Evolutionary conservation across 2,113 vertebrate genomes (phyloP), one percentile per base, ranked within the genome.

Genomic region (Mungos mungo): DNA sequence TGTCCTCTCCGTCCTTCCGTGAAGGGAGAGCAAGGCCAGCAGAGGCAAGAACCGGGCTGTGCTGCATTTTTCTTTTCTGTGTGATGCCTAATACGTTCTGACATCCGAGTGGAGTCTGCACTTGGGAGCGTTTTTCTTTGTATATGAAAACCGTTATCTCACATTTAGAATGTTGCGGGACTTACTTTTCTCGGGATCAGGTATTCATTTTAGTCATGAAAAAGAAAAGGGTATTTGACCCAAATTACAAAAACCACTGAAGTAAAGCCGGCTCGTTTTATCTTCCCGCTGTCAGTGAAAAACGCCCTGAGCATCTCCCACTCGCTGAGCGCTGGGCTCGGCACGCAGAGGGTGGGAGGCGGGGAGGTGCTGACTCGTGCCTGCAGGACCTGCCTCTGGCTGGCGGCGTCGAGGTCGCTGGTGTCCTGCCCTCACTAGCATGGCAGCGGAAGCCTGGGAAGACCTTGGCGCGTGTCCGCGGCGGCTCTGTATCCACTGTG

Each of bases 381-480:
- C 0, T 6, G 16, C 52, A 2, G 52, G 69, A 8, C 25, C 12
- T 12, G 35, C 50, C 4, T 13, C 33, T 15, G 5, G 14, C 93
- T 12, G 21, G 9, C 1, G 0, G 10, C 13, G 0, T 0, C 7
- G 41, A 23, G 2, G 25, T 2, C 3, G 1, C 31, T 47, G 0
- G 2, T 0, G 31, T 1, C 25, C 81, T 69, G 29, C 31, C 35
- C 0, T 29, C 10, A 2, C 29, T 6, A 2, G 13, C 0, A 29
- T 7, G 14, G 72, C 72, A 76, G 35, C 7, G 4, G 50, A 27
- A 4, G 18, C 9, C 21, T 4, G 21, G 41, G 41, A n/a, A 35
- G 33, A 18, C 7, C 6, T 3, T 3, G 9, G 11, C 14, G n/a
- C 12, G 10, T 10, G 38, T 11, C 27, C 65, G 0, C 2, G 0